Evolutionary conservation across 2,797 vertebrate genomes (phyloP), one percentile per base, ranked within the genome.

Genomic region (Diplodus sargus): DNA sequence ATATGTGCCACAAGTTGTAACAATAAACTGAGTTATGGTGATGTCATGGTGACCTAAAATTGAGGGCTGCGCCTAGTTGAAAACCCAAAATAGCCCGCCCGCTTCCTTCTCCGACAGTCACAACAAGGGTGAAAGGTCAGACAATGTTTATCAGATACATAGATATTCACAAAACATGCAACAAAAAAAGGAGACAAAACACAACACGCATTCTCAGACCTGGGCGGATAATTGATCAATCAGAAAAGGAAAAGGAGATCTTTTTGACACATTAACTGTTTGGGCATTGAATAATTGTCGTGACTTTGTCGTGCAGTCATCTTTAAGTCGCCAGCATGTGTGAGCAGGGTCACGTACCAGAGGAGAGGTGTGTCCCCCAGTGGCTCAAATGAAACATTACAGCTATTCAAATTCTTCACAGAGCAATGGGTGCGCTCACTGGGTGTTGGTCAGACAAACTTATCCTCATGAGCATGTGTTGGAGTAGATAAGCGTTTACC

Each of bases 391-490:
- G 13, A 54, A 52, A 30, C 39, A 79, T 25, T 64, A 17, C 78
- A 78, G 4, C 45, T 4, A 12, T 20, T 49, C 1, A 66, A 45
- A 64, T 12, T 18, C 39, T 22, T 47, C 34, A 57, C 25, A 0
- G 39, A 57, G 42, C 71, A 8, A 30, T 22, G 3, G 39, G 3
- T 48, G 65, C 9, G 47, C 18, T n/a, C 2, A 23, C 42, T 70
- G 83, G 66, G 45, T 76, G 79, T 78, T 65, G 63, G 42, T 79
- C 81, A 72, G 54, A 68, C 58, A 45, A n/a, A 13, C 48, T 79
- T 49, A 82, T 51, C 65, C 56, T 45, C 53, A 54, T 15, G 59
- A 53, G 20, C 25, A 2, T 13, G 14, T 42, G 56, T 1, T 56
- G 54, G 18, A 73, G 18, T 5, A 59, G 28, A 68, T 68, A 8